These are phyloP conservation scores for Tragelaphus buxtoni DNA, from an alignment of 2,113 vertebrate genomes.

Conservation along the genomic window DNA sequence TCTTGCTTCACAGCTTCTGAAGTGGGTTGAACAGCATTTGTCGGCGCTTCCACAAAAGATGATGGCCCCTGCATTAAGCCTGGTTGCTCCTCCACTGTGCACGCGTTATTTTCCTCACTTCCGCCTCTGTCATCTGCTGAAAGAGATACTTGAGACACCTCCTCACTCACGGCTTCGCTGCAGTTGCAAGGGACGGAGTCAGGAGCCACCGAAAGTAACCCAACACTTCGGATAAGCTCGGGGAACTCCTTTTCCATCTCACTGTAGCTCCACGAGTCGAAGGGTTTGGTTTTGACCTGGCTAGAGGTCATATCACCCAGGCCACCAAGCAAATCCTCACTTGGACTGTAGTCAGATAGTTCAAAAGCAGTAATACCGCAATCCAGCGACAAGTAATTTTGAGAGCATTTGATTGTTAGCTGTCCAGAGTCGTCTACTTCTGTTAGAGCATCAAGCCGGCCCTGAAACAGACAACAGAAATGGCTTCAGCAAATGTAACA, in stretches of 20 bases:
- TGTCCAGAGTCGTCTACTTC: constrained; percentile 97
- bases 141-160: constrained; percentile 46
- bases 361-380: constrained; percentile 98
- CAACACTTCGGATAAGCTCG: constrained; percentile 87
- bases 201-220: constrained; percentile 84
- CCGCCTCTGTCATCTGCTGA: constrained; percentile 60
- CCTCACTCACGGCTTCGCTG: constrained; percentile 71
- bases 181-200: constrained; percentile 76
- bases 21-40: not conserved
- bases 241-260: constrained; percentile 88
- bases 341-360: constrained; percentile 95
- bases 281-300: constrained; percentile 80
- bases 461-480: constrained; percentile 82
- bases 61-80: not conserved
- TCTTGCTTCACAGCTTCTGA: constrained; percentile 53
- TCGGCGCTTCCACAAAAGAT: not conserved
- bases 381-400: constrained; percentile 97
- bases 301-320: constrained; percentile 75
- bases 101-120: constrained; percentile 35
- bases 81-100: not conserved
- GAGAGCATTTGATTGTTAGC: constrained; percentile 97
- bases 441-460: constrained; percentile 93
- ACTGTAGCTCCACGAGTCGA: constrained; percentile 84
- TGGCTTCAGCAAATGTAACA: not conserved
- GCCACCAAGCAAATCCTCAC: constrained; percentile 86